phyloP scores from a whole-genome alignment of 2,888 invertebrate species.

The Dorcus hopei region DNA sequence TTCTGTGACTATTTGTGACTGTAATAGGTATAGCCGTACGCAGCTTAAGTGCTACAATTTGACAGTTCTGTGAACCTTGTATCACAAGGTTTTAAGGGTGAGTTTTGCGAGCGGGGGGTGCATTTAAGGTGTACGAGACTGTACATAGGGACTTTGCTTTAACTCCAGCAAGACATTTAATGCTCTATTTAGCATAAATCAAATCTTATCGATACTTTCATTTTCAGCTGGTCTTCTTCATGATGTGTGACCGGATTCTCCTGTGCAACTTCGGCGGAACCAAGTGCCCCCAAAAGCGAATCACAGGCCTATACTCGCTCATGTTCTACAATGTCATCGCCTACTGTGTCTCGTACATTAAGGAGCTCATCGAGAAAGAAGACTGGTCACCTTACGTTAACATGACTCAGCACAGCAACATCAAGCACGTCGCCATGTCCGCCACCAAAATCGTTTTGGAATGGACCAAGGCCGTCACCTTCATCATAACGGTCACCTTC shows the following conservation, averaged over 20 bases:
- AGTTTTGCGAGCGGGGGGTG: no score
- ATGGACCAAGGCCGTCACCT: conserved; percentile 79
- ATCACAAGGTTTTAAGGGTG: no score
- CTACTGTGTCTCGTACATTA: conserved; percentile 72
- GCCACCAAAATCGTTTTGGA: conserved; percentile 77
- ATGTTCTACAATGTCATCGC: conserved; percentile 82
- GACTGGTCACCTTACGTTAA: conserved; percentile 76
- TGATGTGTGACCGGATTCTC: conserved; percentile 67
- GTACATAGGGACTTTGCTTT: no score
- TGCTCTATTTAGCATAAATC: no score
- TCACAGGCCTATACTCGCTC: conserved; percentile 71
- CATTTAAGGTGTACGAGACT: no score
- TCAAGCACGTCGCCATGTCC: conserved; percentile 77
- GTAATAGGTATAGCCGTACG: no score
- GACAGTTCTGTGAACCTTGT: no score
- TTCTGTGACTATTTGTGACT: no score
- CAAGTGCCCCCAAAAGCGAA: conserved; percentile 47
- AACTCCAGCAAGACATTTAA: no score
- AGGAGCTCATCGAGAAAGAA: conserved; percentile 69
- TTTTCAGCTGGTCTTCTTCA: conserved; percentile 67
- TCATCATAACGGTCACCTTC: conserved; percentile 73
- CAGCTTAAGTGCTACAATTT: no score
- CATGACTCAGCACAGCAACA: conserved; percentile 66
- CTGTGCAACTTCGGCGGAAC: conserved; percentile 50
- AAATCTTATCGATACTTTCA: neutral